A percentile compares a stretch with the other conserved stretches of the same genome.
These are phyloP conservation scores for Phyto melanocephala DNA, from an alignment of 2,888 invertebrate genomes.

Conservation along the genomic window DNA sequence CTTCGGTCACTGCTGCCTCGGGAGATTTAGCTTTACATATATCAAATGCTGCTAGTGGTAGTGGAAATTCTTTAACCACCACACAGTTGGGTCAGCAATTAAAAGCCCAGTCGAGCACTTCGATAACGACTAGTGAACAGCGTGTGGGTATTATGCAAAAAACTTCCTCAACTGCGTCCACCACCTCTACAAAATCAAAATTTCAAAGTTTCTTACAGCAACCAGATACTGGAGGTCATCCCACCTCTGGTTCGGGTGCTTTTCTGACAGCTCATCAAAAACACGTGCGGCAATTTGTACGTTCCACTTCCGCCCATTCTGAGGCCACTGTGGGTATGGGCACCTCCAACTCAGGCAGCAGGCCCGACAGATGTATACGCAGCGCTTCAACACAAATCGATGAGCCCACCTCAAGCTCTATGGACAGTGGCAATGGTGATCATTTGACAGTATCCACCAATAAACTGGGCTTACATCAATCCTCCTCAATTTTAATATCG, in stretches of 20 bases:
- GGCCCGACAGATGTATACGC: slow-evolving; percentile 77
- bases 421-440: slow-evolving; percentile 58
- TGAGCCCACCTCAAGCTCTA: slow-evolving; percentile 68
- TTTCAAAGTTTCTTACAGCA: slow-evolving; percentile 78
- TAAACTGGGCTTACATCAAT: slow-evolving; percentile 76
- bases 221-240: slow-evolving; percentile 73
- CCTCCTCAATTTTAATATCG: slow-evolving; percentile 78
- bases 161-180: slow-evolving; percentile 67
- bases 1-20: slow-evolving; percentile 63
- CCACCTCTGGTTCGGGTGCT: slow-evolving; percentile 67
- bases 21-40: slow-evolving; percentile 57
- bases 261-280: slow-evolving; percentile 78
- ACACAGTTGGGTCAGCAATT: slow-evolving; percentile 79
- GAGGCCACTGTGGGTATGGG: slow-evolving; percentile 72
- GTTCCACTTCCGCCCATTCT: slow-evolving; percentile 78
- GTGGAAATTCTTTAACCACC: slow-evolving; percentile 64
- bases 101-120: slow-evolving; percentile 78
- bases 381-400: slow-evolving; percentile 79
- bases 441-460: slow-evolving; percentile 69
- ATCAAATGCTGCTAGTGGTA: slow-evolving; percentile 15
- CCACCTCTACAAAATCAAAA: slow-evolving; percentile 73
- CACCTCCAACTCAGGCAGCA: slow-evolving; percentile 60
- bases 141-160: slow-evolving; percentile 73
- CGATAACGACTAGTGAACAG: slow-evolving; percentile 75
- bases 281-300: slow-evolving; percentile 78